A percentile compares a stretch with the other conserved stretches of the same genome.
phyloP scores from a whole-genome alignment of 2,113 vertebrate genomes.

The Brienomyrus brachyistius region DNA sequence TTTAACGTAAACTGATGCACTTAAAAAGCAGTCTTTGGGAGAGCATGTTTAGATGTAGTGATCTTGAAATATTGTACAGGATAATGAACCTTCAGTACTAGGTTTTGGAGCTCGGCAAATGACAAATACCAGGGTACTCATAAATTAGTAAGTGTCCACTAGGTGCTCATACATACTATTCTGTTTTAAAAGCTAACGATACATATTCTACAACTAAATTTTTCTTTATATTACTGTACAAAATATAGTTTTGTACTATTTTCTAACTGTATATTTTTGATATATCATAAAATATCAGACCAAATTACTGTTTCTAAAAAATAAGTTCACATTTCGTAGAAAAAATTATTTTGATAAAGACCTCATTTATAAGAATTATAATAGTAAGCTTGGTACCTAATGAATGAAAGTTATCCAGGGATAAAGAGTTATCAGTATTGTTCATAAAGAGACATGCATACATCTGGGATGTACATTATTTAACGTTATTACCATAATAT shows the following conservation, averaged over 20 bases:
- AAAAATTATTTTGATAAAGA: conserved; percentile 27
- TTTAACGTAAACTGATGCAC: conserved; percentile 59
- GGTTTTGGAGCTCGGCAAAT: conserved; percentile 19
- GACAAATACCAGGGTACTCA: conserved; percentile 38
- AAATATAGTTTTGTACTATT: conserved; percentile 66
- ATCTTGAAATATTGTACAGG: conserved; percentile 28
- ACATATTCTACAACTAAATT: conserved; percentile 37
- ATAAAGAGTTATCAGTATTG: conserved; percentile 67
- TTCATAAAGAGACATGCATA: conserved; percentile 45
- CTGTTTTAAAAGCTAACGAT: conserved; percentile 8
- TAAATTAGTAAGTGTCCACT: conserved; percentile 36
- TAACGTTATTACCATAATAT: not conserved
- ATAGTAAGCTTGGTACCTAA: conserved; percentile 40
- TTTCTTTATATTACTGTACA: conserved; percentile 65
- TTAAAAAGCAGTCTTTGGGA: conserved; percentile 52
- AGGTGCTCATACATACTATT: not conserved
- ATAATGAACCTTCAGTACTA: conserved; percentile 16
- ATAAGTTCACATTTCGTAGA: conserved; percentile 23
- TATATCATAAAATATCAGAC: conserved; percentile 48
- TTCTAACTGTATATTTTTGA: conserved; percentile 58
- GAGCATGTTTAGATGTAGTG: conserved; percentile 29
- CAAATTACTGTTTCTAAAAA: conserved; percentile 32
- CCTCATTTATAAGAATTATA: conserved; percentile 23
- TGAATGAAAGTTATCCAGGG: conserved; percentile 52
- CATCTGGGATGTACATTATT: not conserved